Evolutionary conservation across 2,797 vertebrate species (phyloP).

Genomic region (Falco rusticolus): DNA sequence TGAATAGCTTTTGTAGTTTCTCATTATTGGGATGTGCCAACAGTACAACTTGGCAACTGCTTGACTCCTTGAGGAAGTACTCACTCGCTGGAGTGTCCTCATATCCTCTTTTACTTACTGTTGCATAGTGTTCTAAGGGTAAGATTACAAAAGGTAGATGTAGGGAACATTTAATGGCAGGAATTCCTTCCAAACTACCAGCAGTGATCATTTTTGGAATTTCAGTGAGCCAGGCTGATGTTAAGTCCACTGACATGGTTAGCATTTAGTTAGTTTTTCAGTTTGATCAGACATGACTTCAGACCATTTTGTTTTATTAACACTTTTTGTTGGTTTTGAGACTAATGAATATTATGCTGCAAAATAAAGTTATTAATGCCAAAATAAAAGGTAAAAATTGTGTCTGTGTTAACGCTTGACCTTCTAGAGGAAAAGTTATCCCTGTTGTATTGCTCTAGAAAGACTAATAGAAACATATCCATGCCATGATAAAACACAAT

Average conservation of each 20-base stretch:
- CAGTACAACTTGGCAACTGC: neutral
- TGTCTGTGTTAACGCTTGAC: neutral
- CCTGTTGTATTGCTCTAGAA: neutral
- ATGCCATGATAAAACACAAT: neutral
- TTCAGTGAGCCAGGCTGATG: neutral
- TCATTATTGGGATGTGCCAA: neutral
- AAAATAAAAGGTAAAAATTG: neutral
- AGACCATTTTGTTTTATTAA: neutral
- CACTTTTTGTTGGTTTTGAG: neutral
- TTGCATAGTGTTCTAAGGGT: neutral
- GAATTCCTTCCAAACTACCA: neutral
- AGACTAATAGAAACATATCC: neutral
- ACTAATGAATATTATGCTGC: neutral
- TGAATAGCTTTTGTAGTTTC: slow-evolving; percentile 3
- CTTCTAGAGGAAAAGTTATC: neutral
- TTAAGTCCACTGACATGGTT: neutral
- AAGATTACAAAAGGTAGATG: neutral
- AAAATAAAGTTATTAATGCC: neutral
- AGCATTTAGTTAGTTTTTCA: neutral
- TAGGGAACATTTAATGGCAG: neutral
- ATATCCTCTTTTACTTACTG: neutral
- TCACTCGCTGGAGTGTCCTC: neutral
- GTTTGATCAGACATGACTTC: neutral
- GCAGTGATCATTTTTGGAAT: neutral
- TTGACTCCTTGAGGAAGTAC: neutral